Evolutionary conservation across 1,140 invertebrate species (phyloP).

Genomic region (Rhopalosiphum maidis): DNA sequence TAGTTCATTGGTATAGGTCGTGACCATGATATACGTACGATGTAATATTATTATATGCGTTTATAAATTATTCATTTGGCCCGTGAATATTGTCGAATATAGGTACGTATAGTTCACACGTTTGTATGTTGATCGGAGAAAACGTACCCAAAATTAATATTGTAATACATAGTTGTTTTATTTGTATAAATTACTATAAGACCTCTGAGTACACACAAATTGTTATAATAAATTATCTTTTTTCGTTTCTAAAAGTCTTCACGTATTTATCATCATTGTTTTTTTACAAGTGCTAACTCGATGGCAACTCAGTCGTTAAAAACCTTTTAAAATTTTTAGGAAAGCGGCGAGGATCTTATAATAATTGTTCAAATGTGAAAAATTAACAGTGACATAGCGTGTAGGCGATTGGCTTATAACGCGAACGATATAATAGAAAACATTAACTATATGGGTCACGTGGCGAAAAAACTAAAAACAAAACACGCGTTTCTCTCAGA

Average conservation of each 20-base stretch:
- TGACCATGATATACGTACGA: background rate
- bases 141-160: background rate
- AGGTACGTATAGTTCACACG: background rate
- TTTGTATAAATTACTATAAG: background rate
- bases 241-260: background rate
- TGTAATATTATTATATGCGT: background rate
- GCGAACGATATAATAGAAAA: background rate
- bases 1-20: conserved; percentile 33
- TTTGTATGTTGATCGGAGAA: background rate
- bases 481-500: background rate
- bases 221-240: background rate
- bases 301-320: background rate
- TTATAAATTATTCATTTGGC: background rate
- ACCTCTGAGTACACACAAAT: background rate
- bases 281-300: too few species aligned
- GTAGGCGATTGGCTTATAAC: background rate
- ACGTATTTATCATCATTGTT: background rate
- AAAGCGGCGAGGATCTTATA: background rate
- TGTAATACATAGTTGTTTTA: background rate
- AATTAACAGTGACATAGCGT: background rate
- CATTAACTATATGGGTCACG: background rate
- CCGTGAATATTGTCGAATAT: background rate
- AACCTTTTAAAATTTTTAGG: background rate
- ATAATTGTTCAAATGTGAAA: background rate
- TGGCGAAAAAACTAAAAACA: background rate